Evolutionary conservation across 2,797 vertebrate species (phyloP).

Genomic region (Cygnus olor): DNA sequence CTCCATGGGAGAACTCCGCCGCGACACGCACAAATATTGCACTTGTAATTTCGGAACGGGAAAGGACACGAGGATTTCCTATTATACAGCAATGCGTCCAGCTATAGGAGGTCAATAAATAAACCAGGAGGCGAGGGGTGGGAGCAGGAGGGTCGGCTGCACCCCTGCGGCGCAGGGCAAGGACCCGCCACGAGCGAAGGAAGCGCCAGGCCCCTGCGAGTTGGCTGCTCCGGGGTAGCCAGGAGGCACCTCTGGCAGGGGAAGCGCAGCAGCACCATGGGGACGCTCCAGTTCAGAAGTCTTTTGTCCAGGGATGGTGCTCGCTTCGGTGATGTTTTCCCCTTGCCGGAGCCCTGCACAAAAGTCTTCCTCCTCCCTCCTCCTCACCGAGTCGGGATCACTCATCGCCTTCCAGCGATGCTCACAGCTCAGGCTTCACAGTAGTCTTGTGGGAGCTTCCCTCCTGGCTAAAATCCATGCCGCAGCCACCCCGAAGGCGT

Average conservation of each 20-base stretch:
- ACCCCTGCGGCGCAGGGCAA: background rate
- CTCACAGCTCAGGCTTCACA: slow-evolving; percentile 38
- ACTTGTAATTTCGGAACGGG: slow-evolving; percentile 86
- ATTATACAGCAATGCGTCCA: slow-evolving; percentile 81
- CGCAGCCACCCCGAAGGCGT: slow-evolving; percentile 28
- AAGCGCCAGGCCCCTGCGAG: background rate
- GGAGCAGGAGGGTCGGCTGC: background rate
- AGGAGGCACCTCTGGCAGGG: fast-evolving
- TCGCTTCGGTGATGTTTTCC: background rate
- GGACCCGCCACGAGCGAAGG: background rate
- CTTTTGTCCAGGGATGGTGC: background rate
- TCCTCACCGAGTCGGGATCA: background rate
- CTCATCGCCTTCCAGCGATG: background rate
- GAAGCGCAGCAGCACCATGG: slow-evolving; percentile 8
- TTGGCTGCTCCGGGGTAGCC: background rate
- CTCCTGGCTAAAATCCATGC: slow-evolving; percentile 21
- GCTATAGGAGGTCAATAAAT: slow-evolving; percentile 91
- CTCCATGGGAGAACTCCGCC: slow-evolving; percentile 68
- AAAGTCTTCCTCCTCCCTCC: background rate
- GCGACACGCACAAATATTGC: slow-evolving; percentile 89
- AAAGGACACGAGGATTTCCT: slow-evolving; percentile 77
- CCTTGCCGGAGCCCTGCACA: background rate
- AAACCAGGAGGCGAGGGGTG: slow-evolving; percentile 62
- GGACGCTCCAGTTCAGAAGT: background rate
- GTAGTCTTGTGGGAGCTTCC: slow-evolving; percentile 38